Evolutionary conservation across 2,888 invertebrate species (phyloP).

Genomic region (Pandemis cinnamomeana): DNA sequence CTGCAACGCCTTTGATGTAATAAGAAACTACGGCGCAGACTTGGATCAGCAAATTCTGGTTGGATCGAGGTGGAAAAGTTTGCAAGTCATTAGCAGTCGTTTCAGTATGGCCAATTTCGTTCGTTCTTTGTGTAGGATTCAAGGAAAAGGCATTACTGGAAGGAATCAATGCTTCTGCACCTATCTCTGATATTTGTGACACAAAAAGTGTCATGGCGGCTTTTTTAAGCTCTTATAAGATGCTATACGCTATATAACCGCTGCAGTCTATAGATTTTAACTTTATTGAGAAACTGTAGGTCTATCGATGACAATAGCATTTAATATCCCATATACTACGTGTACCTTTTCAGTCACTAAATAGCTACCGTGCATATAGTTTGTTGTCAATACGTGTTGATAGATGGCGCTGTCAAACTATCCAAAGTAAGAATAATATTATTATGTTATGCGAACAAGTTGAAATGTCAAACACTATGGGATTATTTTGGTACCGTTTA

Average conservation of each 20-base stretch:
- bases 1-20: conserved; percentile 68
- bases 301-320: neutral
- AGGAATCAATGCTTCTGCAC: neutral
- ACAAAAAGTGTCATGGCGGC: neutral
- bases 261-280: no score
- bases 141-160: neutral
- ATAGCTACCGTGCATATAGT: no score
- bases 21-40: conserved; percentile 49
- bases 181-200: neutral
- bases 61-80: neutral
- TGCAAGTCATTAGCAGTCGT: neutral
- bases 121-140: neutral
- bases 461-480: no score
- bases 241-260: no score
- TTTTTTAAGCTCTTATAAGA: neutral
- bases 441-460: no score
- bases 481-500: no score
- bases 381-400: no score
- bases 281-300: neutral
- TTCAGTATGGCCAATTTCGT: neutral
- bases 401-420: no score
- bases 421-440: no score
- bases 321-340: neutral
- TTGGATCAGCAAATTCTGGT: neutral
- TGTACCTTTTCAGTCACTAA: no score